These are phyloP conservation scores for Hipposideros larvatus DNA, from an alignment of 2,797 vertebrate species.

Conservation along the genomic window DNA sequence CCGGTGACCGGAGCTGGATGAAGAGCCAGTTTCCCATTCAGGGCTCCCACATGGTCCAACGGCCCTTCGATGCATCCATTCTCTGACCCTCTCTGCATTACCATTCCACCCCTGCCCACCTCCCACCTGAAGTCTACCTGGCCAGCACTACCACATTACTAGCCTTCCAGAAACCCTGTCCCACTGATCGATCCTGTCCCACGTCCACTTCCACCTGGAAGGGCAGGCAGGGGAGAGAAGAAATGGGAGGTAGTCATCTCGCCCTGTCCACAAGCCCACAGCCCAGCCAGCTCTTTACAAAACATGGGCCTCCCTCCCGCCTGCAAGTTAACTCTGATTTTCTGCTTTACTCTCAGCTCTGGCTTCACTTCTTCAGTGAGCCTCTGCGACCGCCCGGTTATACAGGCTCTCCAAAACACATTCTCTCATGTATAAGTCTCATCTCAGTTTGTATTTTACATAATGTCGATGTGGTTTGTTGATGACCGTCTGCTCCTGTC, in stretches of 20 bases:
- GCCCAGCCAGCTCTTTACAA: not conserved
- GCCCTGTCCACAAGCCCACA: not conserved
- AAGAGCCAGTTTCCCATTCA: not conserved
- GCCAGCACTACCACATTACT: too few relatives aligned
- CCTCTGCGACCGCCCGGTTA: not conserved
- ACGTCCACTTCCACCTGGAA: not conserved
- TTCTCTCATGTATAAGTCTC: not conserved
- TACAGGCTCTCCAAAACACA: not conserved
- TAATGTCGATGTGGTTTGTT: rapidly evolving
- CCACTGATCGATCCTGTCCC: not conserved
- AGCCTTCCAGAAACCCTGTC: not conserved
- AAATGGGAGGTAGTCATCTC: rapidly evolving
- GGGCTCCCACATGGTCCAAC: rapidly evolving
- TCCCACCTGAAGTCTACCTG: not conserved
- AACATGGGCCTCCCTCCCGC: not conserved
- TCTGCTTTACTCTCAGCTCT: not conserved
- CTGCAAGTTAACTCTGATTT: not conserved
- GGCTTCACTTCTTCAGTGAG: not conserved
- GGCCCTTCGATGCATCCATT: rapidly evolving
- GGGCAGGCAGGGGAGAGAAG: too few relatives aligned
- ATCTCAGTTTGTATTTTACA: not conserved
- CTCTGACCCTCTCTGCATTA: not conserved
- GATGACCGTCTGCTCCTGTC: not conserved
- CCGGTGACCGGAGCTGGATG: not conserved
- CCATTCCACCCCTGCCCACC: not conserved